Percentiles rank a stretch among this genome's conserved stretches.
Evolutionary conservation across 2,113 vertebrate species (phyloP).

Genomic region (Cairina moschata): DNA sequence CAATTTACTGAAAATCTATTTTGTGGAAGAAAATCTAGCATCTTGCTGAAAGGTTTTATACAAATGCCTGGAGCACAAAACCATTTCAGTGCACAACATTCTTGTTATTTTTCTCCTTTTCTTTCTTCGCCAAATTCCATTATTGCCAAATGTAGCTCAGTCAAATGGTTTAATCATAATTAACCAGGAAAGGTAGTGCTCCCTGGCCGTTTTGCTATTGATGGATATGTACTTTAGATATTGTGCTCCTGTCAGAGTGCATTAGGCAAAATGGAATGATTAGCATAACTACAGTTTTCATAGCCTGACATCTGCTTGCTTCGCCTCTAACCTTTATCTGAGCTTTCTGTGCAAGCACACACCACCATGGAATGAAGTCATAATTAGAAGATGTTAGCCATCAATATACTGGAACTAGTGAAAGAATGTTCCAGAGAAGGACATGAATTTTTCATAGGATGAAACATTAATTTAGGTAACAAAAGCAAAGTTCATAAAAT

Average conservation of each 20-base stretch:
- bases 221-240: conserved; percentile 42
- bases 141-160: conserved; percentile 38
- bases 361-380: not conserved
- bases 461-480: not conserved
- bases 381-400: not conserved
- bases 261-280: conserved; percentile 39
- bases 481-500: not conserved
- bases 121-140: conserved; percentile 11
- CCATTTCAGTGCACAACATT: conserved; percentile 14
- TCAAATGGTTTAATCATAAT: conserved; percentile 37
- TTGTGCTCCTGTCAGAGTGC: conserved; percentile 47
- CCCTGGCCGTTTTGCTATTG: conserved; percentile 29
- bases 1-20: conserved; percentile 48
- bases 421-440: not conserved
- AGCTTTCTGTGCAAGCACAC: not conserved
- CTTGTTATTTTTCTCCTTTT: not conserved
- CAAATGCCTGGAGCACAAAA: conserved; percentile 37
- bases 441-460: not conserved
- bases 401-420: not conserved
- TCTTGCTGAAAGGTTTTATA: conserved; percentile 33
- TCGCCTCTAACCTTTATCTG: not conserved
- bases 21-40: not conserved
- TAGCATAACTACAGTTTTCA: not conserved
- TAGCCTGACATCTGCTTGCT: not conserved
- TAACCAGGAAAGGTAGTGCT: not conserved